Evolutionary conservation across 2,888 invertebrate species (phyloP), one percentile per base, ranked within the genome.

Genomic region (Scaptomyza parva): DNA sequence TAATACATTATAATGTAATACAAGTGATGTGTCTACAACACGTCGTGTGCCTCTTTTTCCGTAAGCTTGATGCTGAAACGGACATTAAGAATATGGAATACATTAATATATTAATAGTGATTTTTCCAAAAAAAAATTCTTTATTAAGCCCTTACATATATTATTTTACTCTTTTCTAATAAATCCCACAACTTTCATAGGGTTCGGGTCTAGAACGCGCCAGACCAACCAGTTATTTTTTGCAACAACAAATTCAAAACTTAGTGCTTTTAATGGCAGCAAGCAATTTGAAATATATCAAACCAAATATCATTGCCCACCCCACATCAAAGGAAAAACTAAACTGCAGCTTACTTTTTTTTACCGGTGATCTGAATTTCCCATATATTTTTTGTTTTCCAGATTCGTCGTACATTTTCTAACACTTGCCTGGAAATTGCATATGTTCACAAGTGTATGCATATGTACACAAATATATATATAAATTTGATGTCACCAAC

Each of bases 41-140:
- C 53, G 39, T 33, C 24, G 33, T 45, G 28, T 70, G 70, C 62
- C 53, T 53, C 18, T 47, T 35, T 40, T 33, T 7, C n/a, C n/a
- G n/a, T n/a, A 35, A 66, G 41, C 41, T 68, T 60, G 61, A 53
- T 59, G 33, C 28, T 66, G 11, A 33, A 66, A 14, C 11, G 17
- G n/a, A 33, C 24, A 35, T 11, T 40, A 20, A 14, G 41, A n/a
- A 12, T 41, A 18, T 12, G 14, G 7, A 24, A 50, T 35, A 35
- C 14, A 14, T 35, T 14, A 8, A 33, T n/a, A 33, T 30, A 12
- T 30, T 12, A 30, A 12, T 30, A 30, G 30, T 3, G 30, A 30
- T 5, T 30, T 12, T 5, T 5, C 30, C 3, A 12, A 12, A 30
- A 30, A 12, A 30, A 12, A 12, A 12, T n/a, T 33, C 8, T 1